phyloP scores from a whole-genome alignment of 2,888 invertebrate species.

The Ornithoptera alexandrae region DNA sequence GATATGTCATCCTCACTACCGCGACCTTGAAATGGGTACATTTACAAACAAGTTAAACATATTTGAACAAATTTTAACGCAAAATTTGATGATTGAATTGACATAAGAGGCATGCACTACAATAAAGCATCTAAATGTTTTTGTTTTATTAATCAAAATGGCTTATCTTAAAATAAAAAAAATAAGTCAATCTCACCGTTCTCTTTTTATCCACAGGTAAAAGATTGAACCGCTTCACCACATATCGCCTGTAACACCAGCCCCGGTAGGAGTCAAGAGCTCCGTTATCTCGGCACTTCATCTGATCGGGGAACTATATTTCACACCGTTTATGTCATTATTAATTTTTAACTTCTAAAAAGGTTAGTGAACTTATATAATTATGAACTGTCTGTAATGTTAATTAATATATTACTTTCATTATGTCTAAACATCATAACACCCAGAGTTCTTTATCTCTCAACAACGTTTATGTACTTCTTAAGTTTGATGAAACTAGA shows the following conservation, averaged over 20 bases:
- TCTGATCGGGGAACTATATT: conserved; percentile 36
- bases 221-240: conserved; percentile 42
- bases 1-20: too few relatives aligned
- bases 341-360: conserved; percentile 15
- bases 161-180: too few relatives aligned
- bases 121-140: too few relatives aligned
- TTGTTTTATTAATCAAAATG: too few relatives aligned
- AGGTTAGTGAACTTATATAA: neutral
- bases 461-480: too few relatives aligned
- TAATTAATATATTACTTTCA: neutral
- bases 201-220: conserved; percentile 59
- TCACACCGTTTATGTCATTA: conserved; percentile 31
- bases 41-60: too few relatives aligned
- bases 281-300: conserved; percentile 37
- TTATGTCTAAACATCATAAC: neutral
- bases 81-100: too few relatives aligned
- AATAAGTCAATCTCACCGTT: conserved; percentile 27
- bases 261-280: conserved; percentile 43
- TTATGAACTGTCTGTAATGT: neutral
- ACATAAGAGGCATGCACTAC: too few relatives aligned
- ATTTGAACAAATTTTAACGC: too few relatives aligned
- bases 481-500: too few relatives aligned
- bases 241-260: conserved; percentile 13
- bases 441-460: neutral
- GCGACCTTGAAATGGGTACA: too few relatives aligned